phyloP scores from a whole-genome alignment of 2,888 invertebrate species.

The Melinopterus prodromus region DNA sequence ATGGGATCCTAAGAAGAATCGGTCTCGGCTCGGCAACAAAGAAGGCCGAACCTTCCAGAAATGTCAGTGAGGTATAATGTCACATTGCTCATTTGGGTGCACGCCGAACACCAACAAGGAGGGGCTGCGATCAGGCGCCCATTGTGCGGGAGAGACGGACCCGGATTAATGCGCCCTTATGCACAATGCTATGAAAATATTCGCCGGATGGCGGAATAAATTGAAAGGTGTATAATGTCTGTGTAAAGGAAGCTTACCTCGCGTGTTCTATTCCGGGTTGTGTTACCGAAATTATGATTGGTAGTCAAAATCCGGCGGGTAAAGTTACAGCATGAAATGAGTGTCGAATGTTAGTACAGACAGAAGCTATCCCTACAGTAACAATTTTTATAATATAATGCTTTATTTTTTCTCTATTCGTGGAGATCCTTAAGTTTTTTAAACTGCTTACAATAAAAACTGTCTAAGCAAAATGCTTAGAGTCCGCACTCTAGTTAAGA shows the following conservation, averaged over 20 bases:
- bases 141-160: conserved; percentile 35
- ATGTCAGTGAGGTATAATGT: conserved; percentile 44
- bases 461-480: too few species aligned
- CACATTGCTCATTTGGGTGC: conserved; percentile 45
- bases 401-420: too few species aligned
- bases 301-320: too few species aligned
- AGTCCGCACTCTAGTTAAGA: too few species aligned
- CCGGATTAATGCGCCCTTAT: conserved; percentile 41
- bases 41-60: conserved; percentile 36
- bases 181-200: conserved; percentile 44
- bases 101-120: conserved; percentile 36
- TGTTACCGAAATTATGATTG: too few species aligned
- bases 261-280: neutral
- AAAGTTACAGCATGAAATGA: too few species aligned
- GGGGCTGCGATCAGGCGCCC: conserved; percentile 16
- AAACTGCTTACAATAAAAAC: too few species aligned
- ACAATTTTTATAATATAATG: too few species aligned
- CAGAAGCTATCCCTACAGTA: too few species aligned
- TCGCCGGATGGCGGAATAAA: conserved; percentile 32
- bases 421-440: too few species aligned
- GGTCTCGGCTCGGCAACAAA: conserved; percentile 42
- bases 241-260: conserved; percentile 8
- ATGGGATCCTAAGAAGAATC: conserved; percentile 41
- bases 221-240: neutral
- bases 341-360: too few species aligned